These are phyloP conservation scores for Pelecanoides urinatrix DNA, from an alignment of 2,113 vertebrate genomes.

Conservation along the genomic window DNA sequence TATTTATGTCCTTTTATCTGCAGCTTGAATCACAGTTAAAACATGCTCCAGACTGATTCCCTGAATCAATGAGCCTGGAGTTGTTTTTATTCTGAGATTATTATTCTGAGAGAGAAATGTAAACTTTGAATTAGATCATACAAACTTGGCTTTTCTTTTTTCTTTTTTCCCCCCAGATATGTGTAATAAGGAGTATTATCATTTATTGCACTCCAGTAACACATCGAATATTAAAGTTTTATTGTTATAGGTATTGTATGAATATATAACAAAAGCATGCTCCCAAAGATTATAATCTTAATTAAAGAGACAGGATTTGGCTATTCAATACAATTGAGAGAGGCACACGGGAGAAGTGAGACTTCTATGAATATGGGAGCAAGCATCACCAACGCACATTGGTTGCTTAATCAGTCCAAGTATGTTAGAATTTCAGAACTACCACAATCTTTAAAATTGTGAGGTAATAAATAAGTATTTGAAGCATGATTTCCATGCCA, in stretches of 20 bases:
- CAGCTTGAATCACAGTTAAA: background rate
- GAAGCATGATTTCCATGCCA: background rate
- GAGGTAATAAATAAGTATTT: background rate
- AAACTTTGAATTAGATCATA: background rate
- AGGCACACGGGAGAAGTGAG: background rate
- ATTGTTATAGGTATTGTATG: background rate
- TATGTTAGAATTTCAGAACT: background rate
- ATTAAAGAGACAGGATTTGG: background rate
- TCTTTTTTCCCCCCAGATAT: background rate
- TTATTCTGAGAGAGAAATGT: background rate
- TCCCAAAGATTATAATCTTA: background rate
- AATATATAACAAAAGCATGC: background rate
- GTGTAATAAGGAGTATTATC: background rate
- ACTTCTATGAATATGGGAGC: background rate
- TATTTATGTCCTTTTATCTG: background rate
- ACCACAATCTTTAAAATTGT: background rate
- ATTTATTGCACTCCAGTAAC: background rate
- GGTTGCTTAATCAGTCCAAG: background rate
- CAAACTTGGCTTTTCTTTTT: background rate
- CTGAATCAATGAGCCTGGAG: background rate
- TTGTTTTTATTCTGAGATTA: background rate
- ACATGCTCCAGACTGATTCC: background rate
- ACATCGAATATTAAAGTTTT: accelerated
- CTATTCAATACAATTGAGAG: background rate
- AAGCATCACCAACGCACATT: background rate